Conservation (phyloP, 1,140 invertebrate species). For the Tetramorium alpestre region DNA sequence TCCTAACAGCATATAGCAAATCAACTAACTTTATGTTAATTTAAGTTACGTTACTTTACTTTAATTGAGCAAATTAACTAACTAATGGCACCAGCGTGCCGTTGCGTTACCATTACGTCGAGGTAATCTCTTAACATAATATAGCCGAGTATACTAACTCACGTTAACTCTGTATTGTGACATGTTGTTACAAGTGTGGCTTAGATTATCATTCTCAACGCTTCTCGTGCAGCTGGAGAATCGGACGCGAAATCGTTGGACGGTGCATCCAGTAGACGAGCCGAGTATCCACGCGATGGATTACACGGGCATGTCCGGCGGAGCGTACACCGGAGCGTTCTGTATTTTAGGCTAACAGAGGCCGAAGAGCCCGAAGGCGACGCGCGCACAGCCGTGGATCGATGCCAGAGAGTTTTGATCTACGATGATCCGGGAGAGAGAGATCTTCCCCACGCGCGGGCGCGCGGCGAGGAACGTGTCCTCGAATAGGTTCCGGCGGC, state of each 20-base stretch:
- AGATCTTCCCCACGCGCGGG: slow-evolving; percentile 51
- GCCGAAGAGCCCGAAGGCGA: slow-evolving; percentile 42
- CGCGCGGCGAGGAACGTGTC: slow-evolving; percentile 51
- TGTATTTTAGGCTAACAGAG: slow-evolving; percentile 65
- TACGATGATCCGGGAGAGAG: slow-evolving; percentile 60
- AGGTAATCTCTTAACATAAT: slow-evolving; percentile 54
- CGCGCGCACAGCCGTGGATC: slow-evolving; percentile 56
- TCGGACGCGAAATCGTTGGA: slow-evolving; percentile 20
- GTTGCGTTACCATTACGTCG: slow-evolving; percentile 12
- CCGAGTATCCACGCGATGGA: slow-evolving; percentile 59
- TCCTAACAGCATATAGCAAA: not conserved
- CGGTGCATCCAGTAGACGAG: slow-evolving; percentile 30
- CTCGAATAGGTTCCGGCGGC: slow-evolving; percentile 62
- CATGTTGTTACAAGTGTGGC: slow-evolving; percentile 54
- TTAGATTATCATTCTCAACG: slow-evolving; percentile 46
- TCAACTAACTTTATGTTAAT: slow-evolving; percentile 21
- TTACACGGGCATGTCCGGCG: slow-evolving; percentile 47
- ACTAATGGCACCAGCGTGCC: slow-evolving; percentile 9
- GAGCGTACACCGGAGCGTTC: slow-evolving; percentile 54
- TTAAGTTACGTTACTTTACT: slow-evolving; percentile 20
- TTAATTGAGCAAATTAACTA: slow-evolving; percentile 29
- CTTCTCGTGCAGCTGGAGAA: slow-evolving; percentile 13
- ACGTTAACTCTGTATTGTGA: slow-evolving; percentile 26
- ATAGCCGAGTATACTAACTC: slow-evolving; percentile 24
- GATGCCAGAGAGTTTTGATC: slow-evolving; percentile 67